Conservation (phyloP, 2,113 vertebrate species). For the Eretmochelys imbricata region DNA sequence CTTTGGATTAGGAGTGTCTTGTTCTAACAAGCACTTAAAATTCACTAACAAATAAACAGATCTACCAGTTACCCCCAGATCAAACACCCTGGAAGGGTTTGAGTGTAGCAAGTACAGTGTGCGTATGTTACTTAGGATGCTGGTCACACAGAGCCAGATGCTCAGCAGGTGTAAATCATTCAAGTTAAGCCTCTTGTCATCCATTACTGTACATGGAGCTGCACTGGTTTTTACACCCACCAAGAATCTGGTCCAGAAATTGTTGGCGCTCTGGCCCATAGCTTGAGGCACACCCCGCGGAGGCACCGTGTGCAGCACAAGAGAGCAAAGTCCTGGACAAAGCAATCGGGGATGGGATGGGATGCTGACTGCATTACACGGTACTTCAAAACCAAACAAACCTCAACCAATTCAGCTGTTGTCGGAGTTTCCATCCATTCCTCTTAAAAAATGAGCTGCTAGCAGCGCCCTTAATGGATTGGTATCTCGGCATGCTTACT, state of each 20-base stretch:
- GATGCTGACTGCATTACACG: not conserved
- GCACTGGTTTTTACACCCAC: not conserved
- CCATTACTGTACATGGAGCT: not conserved
- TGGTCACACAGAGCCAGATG: not conserved
- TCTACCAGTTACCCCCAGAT: not conserved
- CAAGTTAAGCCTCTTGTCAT: not conserved
- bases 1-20: not conserved
- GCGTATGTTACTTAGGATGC: not conserved
- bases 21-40: not conserved
- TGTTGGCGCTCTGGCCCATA: not conserved
- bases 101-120: not conserved
- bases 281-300: not conserved
- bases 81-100: not conserved
- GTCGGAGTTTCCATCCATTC: not conserved
- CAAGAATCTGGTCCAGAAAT: not conserved
- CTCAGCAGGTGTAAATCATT: not conserved
- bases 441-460: not conserved
- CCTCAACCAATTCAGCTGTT: not conserved
- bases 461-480: conserved; percentile 16
- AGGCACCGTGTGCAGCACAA: too few species aligned
- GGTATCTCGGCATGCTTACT: not conserved
- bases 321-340: not conserved
- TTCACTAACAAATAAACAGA: not conserved
- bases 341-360: not conserved
- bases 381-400: fast-evolving